These are phyloP conservation scores for Machimus rusticus DNA, from an alignment of 2,888 invertebrate species.

Conservation along the genomic window DNA sequence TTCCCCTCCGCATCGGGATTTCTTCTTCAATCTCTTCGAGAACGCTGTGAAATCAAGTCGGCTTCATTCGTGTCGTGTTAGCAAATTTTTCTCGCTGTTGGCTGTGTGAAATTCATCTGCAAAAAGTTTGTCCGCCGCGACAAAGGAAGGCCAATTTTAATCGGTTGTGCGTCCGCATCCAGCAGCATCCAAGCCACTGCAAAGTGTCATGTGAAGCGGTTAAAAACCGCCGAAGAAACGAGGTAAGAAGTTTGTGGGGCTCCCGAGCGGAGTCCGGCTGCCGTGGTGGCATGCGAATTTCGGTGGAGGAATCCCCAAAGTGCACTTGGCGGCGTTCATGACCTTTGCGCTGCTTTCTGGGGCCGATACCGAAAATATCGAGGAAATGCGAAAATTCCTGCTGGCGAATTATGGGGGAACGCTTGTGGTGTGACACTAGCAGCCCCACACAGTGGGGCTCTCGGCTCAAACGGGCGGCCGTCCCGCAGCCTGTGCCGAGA, in stretches of 20 bases:
- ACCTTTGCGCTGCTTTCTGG: background rate
- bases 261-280: no score
- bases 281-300: background rate
- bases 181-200: background rate
- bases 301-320: background rate
- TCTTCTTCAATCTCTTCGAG: constrained; percentile 8
- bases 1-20: background rate
- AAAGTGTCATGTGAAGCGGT: background rate
- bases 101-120: background rate
- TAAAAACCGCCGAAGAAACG: background rate
- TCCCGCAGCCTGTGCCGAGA: background rate
- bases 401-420: background rate
- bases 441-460: background rate
- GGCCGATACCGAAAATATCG: background rate
- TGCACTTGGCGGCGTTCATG: background rate
- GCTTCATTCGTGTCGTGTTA: background rate
- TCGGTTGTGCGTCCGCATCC: background rate
- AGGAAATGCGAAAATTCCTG: background rate
- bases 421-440: no score
- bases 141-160: background rate
- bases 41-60: background rate
- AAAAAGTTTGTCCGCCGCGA: background rate
- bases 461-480: background rate
- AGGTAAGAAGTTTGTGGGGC: background rate
- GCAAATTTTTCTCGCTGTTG: background rate